These are phyloP conservation scores for Chironomus striatipennis DNA, from an alignment of 1,140 invertebrate genomes.

Conservation along the genomic window DNA sequence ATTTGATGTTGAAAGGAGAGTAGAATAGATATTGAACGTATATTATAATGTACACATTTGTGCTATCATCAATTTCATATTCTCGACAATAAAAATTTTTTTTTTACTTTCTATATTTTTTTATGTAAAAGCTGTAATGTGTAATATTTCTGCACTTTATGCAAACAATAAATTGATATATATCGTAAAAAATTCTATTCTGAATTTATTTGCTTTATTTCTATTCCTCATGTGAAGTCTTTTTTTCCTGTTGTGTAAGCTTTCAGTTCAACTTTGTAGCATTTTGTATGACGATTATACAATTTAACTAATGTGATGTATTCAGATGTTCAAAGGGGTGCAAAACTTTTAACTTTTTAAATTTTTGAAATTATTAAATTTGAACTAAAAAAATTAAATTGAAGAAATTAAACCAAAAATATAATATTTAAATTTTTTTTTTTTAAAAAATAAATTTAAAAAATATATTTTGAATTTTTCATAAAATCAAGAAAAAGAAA, in stretches of 20 bases:
- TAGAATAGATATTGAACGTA: background rate
- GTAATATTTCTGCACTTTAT: constrained; percentile 5
- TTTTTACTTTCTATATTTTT: background rate
- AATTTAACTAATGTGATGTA: no score
- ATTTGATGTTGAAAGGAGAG: background rate
- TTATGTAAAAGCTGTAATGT: background rate
- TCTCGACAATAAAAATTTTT: background rate
- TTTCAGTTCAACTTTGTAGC: background rate
- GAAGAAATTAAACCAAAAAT: no score
- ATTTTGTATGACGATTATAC: background rate
- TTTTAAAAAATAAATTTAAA: no score
- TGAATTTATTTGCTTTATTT: background rate
- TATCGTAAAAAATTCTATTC: background rate
- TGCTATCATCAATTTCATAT: background rate
- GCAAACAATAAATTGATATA: constrained; percentile 14
- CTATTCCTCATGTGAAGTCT: no score
- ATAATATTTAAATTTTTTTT: no score
- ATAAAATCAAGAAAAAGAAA: no score
- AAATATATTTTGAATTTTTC: no score
- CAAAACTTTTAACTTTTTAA: no score
- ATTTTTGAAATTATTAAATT: no score
- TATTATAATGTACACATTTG: background rate
- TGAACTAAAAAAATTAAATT: no score
- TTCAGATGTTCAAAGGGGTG: no score
- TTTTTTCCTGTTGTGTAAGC: background rate